A percentile compares a stretch with the other conserved stretches of the same genome.
phyloP scores from a whole-genome alignment of 2,797 vertebrate genomes.

The Spinus pinus region DNA sequence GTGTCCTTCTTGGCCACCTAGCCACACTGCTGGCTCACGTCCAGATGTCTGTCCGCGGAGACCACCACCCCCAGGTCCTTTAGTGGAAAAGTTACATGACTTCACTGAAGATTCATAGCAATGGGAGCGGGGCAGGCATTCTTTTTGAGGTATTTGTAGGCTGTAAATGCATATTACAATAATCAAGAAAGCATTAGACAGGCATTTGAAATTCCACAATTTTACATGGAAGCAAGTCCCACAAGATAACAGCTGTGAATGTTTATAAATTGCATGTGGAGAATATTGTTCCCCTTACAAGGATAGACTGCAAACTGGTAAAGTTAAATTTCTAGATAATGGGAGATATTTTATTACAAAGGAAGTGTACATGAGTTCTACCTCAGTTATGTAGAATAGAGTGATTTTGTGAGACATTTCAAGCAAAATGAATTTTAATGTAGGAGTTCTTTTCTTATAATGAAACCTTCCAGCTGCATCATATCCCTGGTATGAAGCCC shows the following conservation, averaged over 20 bases:
- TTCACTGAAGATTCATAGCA: background rate
- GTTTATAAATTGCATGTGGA: background rate
- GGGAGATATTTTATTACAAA: background rate
- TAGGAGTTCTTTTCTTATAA: background rate
- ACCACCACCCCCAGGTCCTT: background rate
- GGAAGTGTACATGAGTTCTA: background rate
- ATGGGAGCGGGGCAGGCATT: accelerated
- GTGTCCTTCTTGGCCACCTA: background rate
- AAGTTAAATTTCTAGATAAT: background rate
- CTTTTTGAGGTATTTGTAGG: background rate
- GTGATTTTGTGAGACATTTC: background rate
- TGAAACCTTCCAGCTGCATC: constrained; percentile 1
- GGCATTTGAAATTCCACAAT: background rate
- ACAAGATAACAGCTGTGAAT: background rate
- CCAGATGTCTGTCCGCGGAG: background rate
- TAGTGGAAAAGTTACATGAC: background rate
- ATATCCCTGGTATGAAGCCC: background rate
- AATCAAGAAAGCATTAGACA: background rate
- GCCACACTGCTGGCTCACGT: background rate
- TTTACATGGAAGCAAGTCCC: background rate
- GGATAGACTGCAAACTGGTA: background rate
- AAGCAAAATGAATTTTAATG: background rate
- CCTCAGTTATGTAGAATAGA: background rate
- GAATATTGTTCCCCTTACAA: background rate
- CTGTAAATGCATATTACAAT: background rate